A percentile compares a stretch with the other conserved stretches of the same genome.
These are phyloP conservation scores for Linnaemya vulpina DNA, from an alignment of 2,888 invertebrate genomes.

Conservation along the genomic window DNA sequence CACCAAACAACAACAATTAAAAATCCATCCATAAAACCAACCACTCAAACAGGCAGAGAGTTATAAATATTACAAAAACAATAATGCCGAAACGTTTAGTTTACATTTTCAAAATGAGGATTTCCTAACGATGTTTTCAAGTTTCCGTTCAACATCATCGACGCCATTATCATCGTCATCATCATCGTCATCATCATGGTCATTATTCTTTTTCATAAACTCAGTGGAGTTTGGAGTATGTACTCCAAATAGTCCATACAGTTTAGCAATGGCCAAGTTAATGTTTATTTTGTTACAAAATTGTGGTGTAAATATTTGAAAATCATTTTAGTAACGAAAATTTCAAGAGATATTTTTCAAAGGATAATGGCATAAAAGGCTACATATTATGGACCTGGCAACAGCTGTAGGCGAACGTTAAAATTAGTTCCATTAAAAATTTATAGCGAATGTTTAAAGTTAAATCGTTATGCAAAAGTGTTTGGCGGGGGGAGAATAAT, in stretches of 20 bases:
- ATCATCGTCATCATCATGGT: too few relatives aligned
- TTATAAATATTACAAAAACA: neutral
- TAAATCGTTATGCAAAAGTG: neutral
- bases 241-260: conserved; percentile 9
- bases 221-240: conserved; percentile 13
- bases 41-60: neutral
- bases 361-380: neutral
- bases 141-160: conserved; percentile 34
- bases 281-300: conserved; percentile 9
- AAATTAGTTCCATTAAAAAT: neutral
- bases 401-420: neutral
- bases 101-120: conserved; percentile 49
- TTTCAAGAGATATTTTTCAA: neutral
- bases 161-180: neutral
- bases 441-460: neutral
- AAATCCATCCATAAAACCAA: neutral
- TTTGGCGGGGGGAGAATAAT: neutral
- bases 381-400: neutral
- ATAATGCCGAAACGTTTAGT: conserved; percentile 25
- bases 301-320: neutral
- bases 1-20: neutral
- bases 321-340: neutral
- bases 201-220: neutral
- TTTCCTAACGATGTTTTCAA: conserved; percentile 50
- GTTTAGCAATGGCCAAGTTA: conserved; percentile 15